Evolutionary conservation across 1,140 invertebrate genomes (phyloP).

Genomic region (Aphelinus certus): DNA sequence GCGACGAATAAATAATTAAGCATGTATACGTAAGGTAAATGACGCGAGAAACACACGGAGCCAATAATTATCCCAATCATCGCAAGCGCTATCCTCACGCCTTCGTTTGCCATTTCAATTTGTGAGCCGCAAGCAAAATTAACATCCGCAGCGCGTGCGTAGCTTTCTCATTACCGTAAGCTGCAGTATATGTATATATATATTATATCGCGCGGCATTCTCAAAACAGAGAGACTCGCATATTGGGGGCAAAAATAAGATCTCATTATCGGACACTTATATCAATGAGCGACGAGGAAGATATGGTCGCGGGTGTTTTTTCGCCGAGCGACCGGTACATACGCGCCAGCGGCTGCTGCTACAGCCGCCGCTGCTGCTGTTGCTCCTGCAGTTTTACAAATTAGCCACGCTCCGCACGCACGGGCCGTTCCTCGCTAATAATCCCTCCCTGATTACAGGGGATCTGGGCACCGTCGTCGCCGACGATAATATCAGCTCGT

Average conservation of each 20-base stretch:
- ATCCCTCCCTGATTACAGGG: constrained; percentile 59
- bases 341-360: too few relatives aligned
- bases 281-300: not conserved
- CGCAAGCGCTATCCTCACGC: not conserved
- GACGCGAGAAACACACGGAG: not conserved
- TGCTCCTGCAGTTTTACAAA: constrained; percentile 51
- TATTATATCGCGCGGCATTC: not conserved
- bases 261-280: constrained; percentile 32
- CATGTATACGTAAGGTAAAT: constrained; percentile 6
- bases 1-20: constrained; percentile 24
- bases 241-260: constrained; percentile 27
- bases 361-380: not conserved
- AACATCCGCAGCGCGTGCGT: constrained; percentile 7
- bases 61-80: constrained; percentile 32
- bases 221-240: not conserved
- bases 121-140: constrained; percentile 25
- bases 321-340: too few relatives aligned
- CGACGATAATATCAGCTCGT: constrained; percentile 57
- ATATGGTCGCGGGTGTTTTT: too few relatives aligned
- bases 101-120: constrained; percentile 28
- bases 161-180: constrained; percentile 11
- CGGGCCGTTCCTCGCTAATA: constrained; percentile 39
- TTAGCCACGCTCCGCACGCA: constrained; percentile 50
- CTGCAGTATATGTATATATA: not conserved
- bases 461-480: constrained; percentile 51